Evolutionary conservation across 2,888 invertebrate genomes (phyloP).

Genomic region (Tortrix viridana): DNA sequence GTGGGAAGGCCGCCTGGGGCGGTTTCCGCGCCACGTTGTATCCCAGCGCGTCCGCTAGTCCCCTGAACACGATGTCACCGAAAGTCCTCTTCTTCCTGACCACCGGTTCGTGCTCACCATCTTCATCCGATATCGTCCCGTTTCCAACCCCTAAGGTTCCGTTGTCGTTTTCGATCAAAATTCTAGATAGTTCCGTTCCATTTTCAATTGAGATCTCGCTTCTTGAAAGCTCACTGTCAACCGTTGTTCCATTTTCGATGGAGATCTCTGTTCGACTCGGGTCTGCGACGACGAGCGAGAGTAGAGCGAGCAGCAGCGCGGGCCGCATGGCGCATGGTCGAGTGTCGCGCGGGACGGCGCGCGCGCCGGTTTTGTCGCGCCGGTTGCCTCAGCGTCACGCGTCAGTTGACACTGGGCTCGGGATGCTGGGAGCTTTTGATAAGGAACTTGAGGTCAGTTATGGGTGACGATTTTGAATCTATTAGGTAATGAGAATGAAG

Average conservation of each 20-base stretch:
- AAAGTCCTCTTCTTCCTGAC: constrained; percentile 80
- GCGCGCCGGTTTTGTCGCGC: constrained; percentile 70
- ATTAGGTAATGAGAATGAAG: no score
- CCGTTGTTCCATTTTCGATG: constrained; percentile 45
- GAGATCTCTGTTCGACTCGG: constrained; percentile 43
- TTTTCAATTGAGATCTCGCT: neutral
- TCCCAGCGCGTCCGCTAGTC: constrained; percentile 79
- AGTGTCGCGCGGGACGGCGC: constrained; percentile 68
- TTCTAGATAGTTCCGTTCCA: neutral
- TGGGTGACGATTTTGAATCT: no score
- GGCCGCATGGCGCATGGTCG: constrained; percentile 71
- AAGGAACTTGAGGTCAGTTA: neutral
- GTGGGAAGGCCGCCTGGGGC: constrained; percentile 67
- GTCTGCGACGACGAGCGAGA: constrained; percentile 46
- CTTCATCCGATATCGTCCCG: constrained; percentile 53
- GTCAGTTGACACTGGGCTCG: constrained; percentile 43
- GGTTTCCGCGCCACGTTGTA: constrained; percentile 72
- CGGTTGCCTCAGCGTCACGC: constrained; percentile 68
- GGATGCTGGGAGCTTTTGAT: constrained; percentile 13
- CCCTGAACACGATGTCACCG: constrained; percentile 78
- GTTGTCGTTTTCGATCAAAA: constrained; percentile 28
- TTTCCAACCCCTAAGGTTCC: constrained; percentile 42
- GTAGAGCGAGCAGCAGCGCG: constrained; percentile 52
- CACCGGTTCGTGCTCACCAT: constrained; percentile 65
- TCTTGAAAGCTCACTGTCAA: constrained; percentile 18